A percentile compares a stretch with the other conserved stretches of the same genome.
These are phyloP conservation scores for Euthynnus affinis DNA, from an alignment of 2,797 vertebrate species.

Conservation along the genomic window DNA sequence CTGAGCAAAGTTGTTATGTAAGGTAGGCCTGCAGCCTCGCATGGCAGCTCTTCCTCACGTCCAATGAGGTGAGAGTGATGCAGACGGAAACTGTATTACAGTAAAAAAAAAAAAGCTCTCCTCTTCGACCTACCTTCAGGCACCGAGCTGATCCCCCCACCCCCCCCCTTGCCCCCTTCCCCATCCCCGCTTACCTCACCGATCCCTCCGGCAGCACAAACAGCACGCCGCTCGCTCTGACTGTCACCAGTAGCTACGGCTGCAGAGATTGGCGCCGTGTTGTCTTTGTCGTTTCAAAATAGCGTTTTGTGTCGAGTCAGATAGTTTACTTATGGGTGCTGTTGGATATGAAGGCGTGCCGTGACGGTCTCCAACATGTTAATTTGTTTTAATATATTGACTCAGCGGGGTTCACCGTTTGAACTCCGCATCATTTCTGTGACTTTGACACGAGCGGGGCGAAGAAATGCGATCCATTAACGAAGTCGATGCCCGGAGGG, in stretches of 20 bases:
- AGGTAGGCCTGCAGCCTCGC: not conserved
- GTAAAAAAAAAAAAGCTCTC: too few relatives aligned
- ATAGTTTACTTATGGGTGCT: not conserved
- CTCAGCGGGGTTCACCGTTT: not conserved
- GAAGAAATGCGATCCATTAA: not conserved
- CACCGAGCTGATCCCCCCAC: not conserved
- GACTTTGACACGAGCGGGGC: not conserved
- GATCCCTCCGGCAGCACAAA: not conserved
- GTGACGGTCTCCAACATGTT: not conserved
- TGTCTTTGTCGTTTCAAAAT: not conserved
- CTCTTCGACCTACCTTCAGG: not conserved
- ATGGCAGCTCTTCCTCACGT: not conserved
- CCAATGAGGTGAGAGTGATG: not conserved
- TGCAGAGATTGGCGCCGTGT: not conserved
- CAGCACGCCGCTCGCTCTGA: not conserved
- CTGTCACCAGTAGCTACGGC: not conserved
- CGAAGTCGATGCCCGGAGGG: accelerated
- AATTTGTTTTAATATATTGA: not conserved
- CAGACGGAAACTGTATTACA: not conserved
- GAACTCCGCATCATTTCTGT: not conserved
- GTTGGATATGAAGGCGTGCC: not conserved
- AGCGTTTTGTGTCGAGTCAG: conserved; percentile 23
- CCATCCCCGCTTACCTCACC: too few relatives aligned
- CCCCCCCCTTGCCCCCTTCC: too few relatives aligned
- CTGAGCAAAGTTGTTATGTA: not conserved